phyloP scores from a whole-genome alignment of 1,140 invertebrate species.

The Drosophila murphyi region DNA sequence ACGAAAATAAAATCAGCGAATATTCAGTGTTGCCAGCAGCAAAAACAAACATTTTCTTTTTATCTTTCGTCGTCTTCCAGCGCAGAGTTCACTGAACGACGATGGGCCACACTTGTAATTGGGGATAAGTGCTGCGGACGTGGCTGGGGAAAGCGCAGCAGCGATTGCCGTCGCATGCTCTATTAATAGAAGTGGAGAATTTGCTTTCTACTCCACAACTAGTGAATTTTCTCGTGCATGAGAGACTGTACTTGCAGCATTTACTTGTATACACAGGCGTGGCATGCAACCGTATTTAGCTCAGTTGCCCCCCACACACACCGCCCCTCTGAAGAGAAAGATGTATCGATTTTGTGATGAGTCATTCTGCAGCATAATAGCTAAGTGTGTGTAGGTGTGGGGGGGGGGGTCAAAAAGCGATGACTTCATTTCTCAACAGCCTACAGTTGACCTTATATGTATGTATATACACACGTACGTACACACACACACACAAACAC shows the following conservation, averaged over 20 bases:
- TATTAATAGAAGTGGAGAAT: constrained; percentile 50
- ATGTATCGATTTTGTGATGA: constrained; percentile 55
- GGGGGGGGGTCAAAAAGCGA: constrained; percentile 27
- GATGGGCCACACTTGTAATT: constrained; percentile 1
- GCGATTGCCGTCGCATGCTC: constrained; percentile 16
- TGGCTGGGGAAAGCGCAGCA: constrained; percentile 57
- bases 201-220: constrained; percentile 49
- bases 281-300: constrained; percentile 39
- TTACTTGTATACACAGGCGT: not conserved
- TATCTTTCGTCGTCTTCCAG: constrained; percentile 18
- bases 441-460: constrained; percentile 5
- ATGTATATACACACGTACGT: constrained; percentile 1
- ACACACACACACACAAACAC: not conserved
- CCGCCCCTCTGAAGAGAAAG: not conserved
- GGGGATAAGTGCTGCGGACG: constrained; percentile 4
- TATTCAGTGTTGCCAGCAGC: constrained; percentile 59
- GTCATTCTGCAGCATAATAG: constrained; percentile 58
- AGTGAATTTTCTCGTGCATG: constrained; percentile 25
- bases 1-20: constrained; percentile 64
- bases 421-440: constrained; percentile 57
- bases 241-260: constrained; percentile 46
- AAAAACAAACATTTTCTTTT: constrained; percentile 41
- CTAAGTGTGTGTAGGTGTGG: too few species aligned
- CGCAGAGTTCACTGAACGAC: constrained; percentile 56
- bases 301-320: not conserved